A percentile compares a stretch with the other conserved stretches of the same genome.
Evolutionary conservation across 2,797 vertebrate species (phyloP).

Genomic region (Morelia viridis): DNA sequence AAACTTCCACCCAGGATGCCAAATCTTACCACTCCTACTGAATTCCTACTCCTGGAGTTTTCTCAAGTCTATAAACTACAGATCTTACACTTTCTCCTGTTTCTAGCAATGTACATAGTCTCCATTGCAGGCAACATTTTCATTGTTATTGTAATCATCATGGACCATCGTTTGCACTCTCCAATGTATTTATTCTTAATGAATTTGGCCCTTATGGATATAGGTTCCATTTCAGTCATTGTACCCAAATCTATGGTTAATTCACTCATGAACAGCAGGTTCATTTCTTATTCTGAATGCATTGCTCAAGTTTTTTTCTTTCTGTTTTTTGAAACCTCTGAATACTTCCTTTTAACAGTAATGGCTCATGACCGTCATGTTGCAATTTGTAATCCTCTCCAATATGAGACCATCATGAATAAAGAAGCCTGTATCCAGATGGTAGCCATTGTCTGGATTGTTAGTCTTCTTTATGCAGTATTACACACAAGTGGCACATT

Average conservation of each 20-base stretch:
- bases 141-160: not conserved
- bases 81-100: not conserved
- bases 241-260: conserved; percentile 17
- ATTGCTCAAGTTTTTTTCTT: not conserved
- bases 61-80: not conserved
- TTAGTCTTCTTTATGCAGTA: not conserved
- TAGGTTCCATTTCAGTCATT: conserved; percentile 15
- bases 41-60: not conserved
- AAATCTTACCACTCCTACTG: not conserved
- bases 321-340: not conserved
- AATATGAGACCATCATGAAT: conserved; percentile 18
- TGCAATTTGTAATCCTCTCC: conserved; percentile 12
- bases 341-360: conserved; percentile 5
- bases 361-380: conserved; percentile 2
- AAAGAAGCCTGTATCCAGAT: not conserved
- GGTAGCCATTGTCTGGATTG: not conserved
- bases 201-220: conserved; percentile 30
- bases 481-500: not conserved
- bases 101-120: not conserved
- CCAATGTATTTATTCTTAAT: conserved; percentile 37
- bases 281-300: not conserved
- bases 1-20: not conserved
- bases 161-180: not conserved
- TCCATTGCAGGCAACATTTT: not conserved
- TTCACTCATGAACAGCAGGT: not conserved